Percentiles rank a stretch among this genome's conserved stretches.
Conservation (phyloP, 2,113 vertebrate genomes). For the Cettia cetti region DNA sequence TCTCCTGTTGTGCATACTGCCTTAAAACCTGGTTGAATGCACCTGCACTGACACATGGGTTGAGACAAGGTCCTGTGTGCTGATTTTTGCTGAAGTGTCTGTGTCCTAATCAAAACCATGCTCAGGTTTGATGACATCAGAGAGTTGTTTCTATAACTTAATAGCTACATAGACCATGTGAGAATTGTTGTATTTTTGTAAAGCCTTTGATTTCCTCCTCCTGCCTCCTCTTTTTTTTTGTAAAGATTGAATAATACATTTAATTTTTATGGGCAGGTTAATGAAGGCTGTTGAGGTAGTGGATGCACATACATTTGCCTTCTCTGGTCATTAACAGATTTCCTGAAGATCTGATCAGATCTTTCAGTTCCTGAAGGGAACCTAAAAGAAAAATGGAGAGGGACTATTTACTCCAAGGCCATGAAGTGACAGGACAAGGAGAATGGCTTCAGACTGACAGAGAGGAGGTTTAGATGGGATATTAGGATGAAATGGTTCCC, state of each 20-base stretch:
- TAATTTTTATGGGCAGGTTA: neutral
- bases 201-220: neutral
- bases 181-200: neutral
- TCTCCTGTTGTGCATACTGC: neutral
- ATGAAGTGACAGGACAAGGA: neutral
- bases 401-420: neutral
- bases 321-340: neutral
- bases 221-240: neutral
- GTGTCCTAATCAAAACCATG: neutral
- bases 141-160: neutral
- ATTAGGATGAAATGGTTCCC: neutral
- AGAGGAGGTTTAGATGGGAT: too few relatives aligned
- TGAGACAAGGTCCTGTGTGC: neutral
- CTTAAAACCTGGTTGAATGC: neutral
- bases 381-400: neutral
- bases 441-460: neutral
- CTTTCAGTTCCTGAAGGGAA: neutral
- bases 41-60: neutral
- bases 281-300: neutral
- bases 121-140: neutral
- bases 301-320: neutral
- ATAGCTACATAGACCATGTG: neutral
- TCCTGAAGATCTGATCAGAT: neutral
- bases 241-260: neutral
- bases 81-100: neutral